A percentile compares a stretch with the other conserved stretches of the same genome.
Conservation (phyloP, 1,140 invertebrate species). For the Propsilocerus akamusi region DNA sequence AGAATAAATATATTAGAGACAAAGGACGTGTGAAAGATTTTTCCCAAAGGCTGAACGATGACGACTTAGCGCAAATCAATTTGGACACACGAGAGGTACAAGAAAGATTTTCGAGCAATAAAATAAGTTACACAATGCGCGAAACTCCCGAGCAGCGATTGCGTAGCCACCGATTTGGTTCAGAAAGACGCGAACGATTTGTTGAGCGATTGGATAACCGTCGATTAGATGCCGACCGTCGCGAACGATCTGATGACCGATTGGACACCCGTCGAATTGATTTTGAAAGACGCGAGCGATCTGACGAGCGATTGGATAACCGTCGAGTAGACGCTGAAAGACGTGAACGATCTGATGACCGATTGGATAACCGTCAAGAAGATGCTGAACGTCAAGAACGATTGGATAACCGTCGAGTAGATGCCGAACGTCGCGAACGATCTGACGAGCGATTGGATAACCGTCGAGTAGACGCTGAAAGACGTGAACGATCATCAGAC, state of each 20-base stretch:
- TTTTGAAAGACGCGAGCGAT: neutral
- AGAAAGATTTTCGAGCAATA: neutral
- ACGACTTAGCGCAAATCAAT: neutral
- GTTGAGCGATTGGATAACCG: neutral
- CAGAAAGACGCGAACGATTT: neutral
- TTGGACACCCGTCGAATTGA: neutral
- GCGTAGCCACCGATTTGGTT: neutral
- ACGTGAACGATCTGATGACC: neutral
- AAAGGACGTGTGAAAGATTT: neutral
- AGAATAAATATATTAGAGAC: slow-evolving; percentile 1
- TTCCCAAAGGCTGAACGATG: neutral
- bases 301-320: neutral
- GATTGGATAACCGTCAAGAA: too few relatives aligned
- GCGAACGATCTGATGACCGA: neutral
- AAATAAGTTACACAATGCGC: too few relatives aligned
- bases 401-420: neutral
- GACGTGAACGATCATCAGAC: neutral
- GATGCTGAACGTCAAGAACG: neutral
- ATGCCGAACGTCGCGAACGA: neutral
- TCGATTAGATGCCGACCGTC: neutral
- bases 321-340: neutral
- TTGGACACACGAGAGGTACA: neutral
- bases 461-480: neutral
- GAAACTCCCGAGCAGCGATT: neutral
- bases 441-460: neutral